Base-by-base conservation (phyloP, 2,888 invertebrate species). In the Euproctis similis region DNA sequence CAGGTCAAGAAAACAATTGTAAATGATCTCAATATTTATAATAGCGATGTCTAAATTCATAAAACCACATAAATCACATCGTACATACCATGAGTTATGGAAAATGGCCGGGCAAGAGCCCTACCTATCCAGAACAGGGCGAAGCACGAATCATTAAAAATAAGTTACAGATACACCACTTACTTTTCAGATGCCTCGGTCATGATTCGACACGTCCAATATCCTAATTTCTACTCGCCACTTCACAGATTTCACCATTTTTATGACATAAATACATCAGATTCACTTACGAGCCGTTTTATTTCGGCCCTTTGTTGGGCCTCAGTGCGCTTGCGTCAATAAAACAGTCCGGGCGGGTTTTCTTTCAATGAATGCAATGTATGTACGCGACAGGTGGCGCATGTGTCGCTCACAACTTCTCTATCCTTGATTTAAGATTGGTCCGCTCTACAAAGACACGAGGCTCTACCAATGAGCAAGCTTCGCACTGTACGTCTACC, bases 121-220 rank as follows among this genome's bases (percentile, higher is more conserved):
- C 75, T 73, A 64, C 76, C 78, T 76, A 63, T 55, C 56, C 52
- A 57, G 60, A 53, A 53, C 60, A 71, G 75, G 76, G 73, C 73
- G 70, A 71, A 64, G 61, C 65, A 59, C 57, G 49, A 53, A 52
- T 34, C 51, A 46, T 62, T 55, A 65, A 70, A 74, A 57, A 2
- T 70, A 66, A 66, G 66, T 60, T 49, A 63, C 55, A 64, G 58
- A 44, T 49, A 57, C 59, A 60, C 42, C 72, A 90, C 92, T 92
- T 87, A 94, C 93, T 92, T 92, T 89, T 94, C 93, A 91, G 90
- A 91, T 90, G 90, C 89, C 89, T 93, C 93, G 91, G 92, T 93
- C 93, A 93, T 94, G 92, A 87, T 93, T 92, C 87, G 90, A 90
- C 85, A 89, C 89, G 88, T 88, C 88, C 88, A 90, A 90, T 89